Evolutionary conservation across 2,888 invertebrate genomes (phyloP).

Genomic region (Neocrepidodera transversa): DNA sequence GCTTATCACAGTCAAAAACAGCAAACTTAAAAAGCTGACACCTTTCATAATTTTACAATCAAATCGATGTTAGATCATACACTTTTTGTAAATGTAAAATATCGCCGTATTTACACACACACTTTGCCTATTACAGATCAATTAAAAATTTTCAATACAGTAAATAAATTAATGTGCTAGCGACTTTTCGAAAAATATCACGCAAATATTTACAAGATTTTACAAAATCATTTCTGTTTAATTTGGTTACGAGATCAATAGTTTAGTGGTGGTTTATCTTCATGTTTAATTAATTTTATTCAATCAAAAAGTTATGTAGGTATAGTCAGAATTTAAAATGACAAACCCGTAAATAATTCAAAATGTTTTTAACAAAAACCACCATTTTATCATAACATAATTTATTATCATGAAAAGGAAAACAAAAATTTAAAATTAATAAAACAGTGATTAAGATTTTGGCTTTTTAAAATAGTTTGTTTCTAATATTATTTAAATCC

Average conservation of each 20-base stretch:
- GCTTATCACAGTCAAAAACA: conserved; percentile 31
- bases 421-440: too few relatives aligned
- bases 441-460: too few relatives aligned
- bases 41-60: conserved; percentile 25
- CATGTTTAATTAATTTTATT: too few relatives aligned
- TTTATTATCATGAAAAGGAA: too few relatives aligned
- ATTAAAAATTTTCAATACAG: conserved; percentile 16
- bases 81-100: conserved; percentile 34
- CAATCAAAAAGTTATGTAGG: background rate
- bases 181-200: conserved; percentile 10
- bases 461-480: too few relatives aligned
- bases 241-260: background rate
- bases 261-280: conserved; percentile 7
- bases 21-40: conserved; percentile 26
- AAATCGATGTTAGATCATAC: conserved; percentile 18
- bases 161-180: conserved; percentile 19
- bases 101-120: conserved; percentile 18
- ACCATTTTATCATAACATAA: too few relatives aligned
- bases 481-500: too few relatives aligned
- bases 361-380: too few relatives aligned
- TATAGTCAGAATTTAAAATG: too few relatives aligned
- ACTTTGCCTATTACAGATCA: conserved; percentile 8
- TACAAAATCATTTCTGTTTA: background rate
- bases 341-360: too few relatives aligned
- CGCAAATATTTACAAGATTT: conserved; percentile 4